Evolutionary conservation across 2,113 vertebrate genomes (phyloP), one percentile per base, ranked within the genome.

Genomic region (Hylia prasina): DNA sequence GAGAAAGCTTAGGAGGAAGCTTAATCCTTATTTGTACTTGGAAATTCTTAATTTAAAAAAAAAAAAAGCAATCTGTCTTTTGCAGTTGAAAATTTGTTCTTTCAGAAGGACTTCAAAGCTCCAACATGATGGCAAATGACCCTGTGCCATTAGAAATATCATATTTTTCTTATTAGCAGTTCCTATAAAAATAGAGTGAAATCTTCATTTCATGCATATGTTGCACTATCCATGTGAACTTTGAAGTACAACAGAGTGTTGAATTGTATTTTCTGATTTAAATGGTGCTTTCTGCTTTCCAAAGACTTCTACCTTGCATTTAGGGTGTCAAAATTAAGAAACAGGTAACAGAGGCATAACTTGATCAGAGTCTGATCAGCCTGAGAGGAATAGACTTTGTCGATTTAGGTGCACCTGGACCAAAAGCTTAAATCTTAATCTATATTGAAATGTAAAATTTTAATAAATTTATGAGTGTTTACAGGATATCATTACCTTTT

Each of bases 21-120:
- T 72, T 65, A 82, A 77, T 20, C 4, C 13, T 66, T 47, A 66
- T 87, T n/a, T 70, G 58, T 66, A 44, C 33, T 84, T 87, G 47
- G 33, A 89, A 92, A 89, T 84, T 31, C n/a, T 81, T 89, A 89
- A 91, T 92, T 92, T 88, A 8, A 85, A 81, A 78, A 68, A 40
- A 14, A 64, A 44, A 89, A 86, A 72, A 95, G 24, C 6, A 78
- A 53, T 13, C 21, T 60, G 7, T 63, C 54, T 51, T 78, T 58
- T 25, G 13, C 53, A 50, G 44, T 35, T 78, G 39, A 40, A 65
- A 50, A 76, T 83, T 73, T 85, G 11, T 23, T 77, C 48, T 87
- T 94, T 54, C 60, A 86, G 23, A 20, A 40, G 31, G 45, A 82
- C 35, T 47, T 54, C 60, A 42, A 9, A 92, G 72, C 25, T 39